phyloP scores from a whole-genome alignment of 2,888 invertebrate genomes.

The Tyria jacobaeae region DNA sequence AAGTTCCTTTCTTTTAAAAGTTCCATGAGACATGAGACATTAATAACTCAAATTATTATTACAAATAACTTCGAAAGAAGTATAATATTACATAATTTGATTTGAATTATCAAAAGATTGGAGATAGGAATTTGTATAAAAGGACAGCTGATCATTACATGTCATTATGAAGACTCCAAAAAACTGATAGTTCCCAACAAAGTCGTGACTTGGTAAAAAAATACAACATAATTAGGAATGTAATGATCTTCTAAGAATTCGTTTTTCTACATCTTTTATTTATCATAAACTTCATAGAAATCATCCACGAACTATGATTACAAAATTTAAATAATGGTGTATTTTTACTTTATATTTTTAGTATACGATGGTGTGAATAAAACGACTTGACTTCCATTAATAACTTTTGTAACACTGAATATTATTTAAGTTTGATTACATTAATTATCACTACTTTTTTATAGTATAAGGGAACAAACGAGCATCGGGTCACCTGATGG shows the following conservation, averaged over 20 bases:
- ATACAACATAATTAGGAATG: constrained; percentile 52
- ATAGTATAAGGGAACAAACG: too few relatives aligned
- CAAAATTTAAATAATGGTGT: constrained; percentile 14
- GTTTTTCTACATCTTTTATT: constrained; percentile 34
- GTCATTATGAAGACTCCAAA: constrained; percentile 56
- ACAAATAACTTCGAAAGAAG: constrained; percentile 6
- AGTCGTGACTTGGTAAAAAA: constrained; percentile 60
- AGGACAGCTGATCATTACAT: constrained; percentile 53
- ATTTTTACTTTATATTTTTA: background rate
- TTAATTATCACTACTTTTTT: background rate
- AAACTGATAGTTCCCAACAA: constrained; percentile 51
- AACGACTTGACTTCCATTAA: background rate
- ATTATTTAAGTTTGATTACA: background rate
- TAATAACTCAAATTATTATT: background rate
- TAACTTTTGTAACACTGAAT: background rate
- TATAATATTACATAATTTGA: constrained; percentile 21
- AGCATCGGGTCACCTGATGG: too few relatives aligned
- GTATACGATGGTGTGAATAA: constrained; percentile 8
- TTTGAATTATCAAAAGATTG: constrained; percentile 22
- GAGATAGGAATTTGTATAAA: constrained; percentile 37
- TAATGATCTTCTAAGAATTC: constrained; percentile 45
- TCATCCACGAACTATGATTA: constrained; percentile 10
- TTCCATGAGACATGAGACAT: background rate
- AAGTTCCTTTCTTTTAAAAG: too few relatives aligned
- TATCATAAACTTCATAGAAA: constrained; percentile 17